These are phyloP conservation scores for fruit fly (Drosophila melanogaster) DNA, from an alignment of 1,140 invertebrate species.

Conservation along the genomic window Release_6_plus_ISO1_MT NT_033777.3:11394001-11394500, in stretches of 20 bases:
- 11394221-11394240: conserved; percentile 59
- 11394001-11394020: conserved; percentile 29
- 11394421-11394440: conserved; percentile 30
- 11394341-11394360: conserved; percentile 73
- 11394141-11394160: conserved; percentile 67
- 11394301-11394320: conserved; percentile 76
- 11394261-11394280: conserved; percentile 21
- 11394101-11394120: conserved; percentile 70
- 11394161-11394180: conserved; percentile 64
- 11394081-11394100: conserved; percentile 61
- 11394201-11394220: conserved; percentile 82
- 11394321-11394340: conserved; percentile 77
- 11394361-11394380: conserved; percentile 10
- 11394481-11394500: conserved; percentile 29
- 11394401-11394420: conserved; percentile 47
- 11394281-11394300: conserved; percentile 66
- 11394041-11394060: conserved; percentile 10
- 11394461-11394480: conserved; percentile 58
- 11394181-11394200: conserved; percentile 80
- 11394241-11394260: conserved; percentile 56
- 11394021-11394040: conserved; percentile 4
- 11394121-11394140: conserved; percentile 36
- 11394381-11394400: conserved; percentile 41
- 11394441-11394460: conserved; percentile 50
- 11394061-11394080: conserved; percentile 54